These are phyloP conservation scores for Cerastoderma edule DNA, from an alignment of 2,888 invertebrate species.

Conservation along the genomic window DNA sequence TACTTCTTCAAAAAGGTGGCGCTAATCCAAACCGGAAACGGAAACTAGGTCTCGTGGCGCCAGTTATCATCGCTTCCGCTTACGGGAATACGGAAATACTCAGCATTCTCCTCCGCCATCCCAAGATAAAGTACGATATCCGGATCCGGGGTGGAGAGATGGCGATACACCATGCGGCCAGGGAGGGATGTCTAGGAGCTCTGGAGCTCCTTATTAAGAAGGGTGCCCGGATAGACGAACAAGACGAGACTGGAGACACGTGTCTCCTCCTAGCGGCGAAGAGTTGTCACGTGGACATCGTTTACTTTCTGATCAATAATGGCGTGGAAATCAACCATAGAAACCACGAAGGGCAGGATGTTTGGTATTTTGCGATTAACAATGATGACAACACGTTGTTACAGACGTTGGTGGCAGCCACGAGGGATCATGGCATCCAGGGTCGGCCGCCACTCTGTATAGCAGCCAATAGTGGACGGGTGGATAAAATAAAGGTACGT, in stretches of 20 bases:
- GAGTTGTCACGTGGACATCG: constrained; percentile 69
- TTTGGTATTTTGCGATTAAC: constrained; percentile 79
- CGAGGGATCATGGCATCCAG: constrained; percentile 31
- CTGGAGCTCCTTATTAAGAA: constrained; percentile 74
- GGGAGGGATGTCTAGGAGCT: constrained; percentile 79
- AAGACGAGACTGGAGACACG: constrained; percentile 79
- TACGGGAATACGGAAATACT: constrained; percentile 75
- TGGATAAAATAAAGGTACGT: constrained; percentile 69
- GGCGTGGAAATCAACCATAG: constrained; percentile 72
- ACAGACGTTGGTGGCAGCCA: constrained; percentile 54
- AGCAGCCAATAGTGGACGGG: constrained; percentile 66
- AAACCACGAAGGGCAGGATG: constrained; percentile 78
- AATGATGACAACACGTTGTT: constrained; percentile 71
- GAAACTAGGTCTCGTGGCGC: constrained; percentile 80
- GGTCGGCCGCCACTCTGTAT: constrained; percentile 68
- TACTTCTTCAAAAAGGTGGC: constrained; percentile 72
- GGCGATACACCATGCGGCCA: constrained; percentile 83
- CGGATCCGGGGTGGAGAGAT: constrained; percentile 78
- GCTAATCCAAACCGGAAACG: constrained; percentile 76
- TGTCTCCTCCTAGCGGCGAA: constrained; percentile 79
- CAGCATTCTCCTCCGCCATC: constrained; percentile 61
- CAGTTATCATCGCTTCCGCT: constrained; percentile 80
- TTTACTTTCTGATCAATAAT: constrained; percentile 69
- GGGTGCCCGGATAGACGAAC: constrained; percentile 77
- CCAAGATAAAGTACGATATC: constrained; percentile 74